A percentile compares a stretch with the other conserved stretches of the same genome.
Conservation (phyloP, 2,797 vertebrate genomes). For the Fratercula arctica region DNA sequence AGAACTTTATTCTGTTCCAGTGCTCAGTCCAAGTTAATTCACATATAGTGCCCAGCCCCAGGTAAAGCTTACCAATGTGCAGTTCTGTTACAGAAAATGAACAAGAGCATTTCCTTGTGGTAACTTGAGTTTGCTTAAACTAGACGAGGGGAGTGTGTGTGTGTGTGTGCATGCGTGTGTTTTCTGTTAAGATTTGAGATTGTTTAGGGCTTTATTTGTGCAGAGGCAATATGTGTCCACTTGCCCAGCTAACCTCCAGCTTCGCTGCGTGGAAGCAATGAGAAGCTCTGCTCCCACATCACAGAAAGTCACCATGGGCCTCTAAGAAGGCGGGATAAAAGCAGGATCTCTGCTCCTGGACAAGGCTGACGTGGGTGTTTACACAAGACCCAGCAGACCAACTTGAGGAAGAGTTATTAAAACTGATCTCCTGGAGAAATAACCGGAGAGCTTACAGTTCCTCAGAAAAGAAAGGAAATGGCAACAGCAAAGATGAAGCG, state of each 20-base stretch:
- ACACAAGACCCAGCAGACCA: neutral
- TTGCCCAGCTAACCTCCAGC: neutral
- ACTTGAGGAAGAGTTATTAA: conserved; percentile 38
- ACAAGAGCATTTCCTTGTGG: neutral
- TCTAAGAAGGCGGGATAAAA: neutral
- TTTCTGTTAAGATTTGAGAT: neutral
- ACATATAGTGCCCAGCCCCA: neutral
- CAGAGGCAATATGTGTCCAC: neutral
- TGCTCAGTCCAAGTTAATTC: neutral
- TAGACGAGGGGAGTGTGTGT: neutral
- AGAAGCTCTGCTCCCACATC: neutral
- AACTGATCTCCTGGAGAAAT: conserved; percentile 48
- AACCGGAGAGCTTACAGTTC: neutral
- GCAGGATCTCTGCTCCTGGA: neutral
- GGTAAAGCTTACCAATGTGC: neutral
- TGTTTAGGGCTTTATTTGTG: neutral
- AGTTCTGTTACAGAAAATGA: neutral
- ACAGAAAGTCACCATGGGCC: neutral
- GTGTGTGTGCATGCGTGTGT: neutral
- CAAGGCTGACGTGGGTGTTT: accelerated
- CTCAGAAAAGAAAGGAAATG: conserved; percentile 53
- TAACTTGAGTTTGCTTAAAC: neutral
- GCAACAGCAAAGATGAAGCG: conserved; percentile 40
- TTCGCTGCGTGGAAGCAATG: neutral
- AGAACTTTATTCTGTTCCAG: neutral